phyloP scores from a whole-genome alignment of 2,113 vertebrate genomes.

The Dascyllus trimaculatus region DNA sequence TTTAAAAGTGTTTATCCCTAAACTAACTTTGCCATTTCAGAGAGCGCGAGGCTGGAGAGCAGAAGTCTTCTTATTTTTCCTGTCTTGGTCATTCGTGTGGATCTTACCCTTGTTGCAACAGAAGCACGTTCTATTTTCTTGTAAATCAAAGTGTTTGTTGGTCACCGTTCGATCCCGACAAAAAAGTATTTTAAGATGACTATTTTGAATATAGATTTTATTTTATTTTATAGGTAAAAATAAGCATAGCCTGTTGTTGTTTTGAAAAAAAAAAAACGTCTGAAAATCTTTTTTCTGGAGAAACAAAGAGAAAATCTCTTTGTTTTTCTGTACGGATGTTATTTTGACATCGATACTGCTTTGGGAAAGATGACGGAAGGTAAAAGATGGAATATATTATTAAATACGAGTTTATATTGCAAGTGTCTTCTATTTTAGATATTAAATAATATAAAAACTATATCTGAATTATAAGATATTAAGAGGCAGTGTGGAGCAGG shows the following conservation, averaged over 20 bases:
- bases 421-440: constrained; percentile 73
- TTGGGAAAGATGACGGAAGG: constrained; percentile 41
- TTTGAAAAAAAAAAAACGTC: no score
- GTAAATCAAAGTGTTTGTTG: constrained; percentile 59
- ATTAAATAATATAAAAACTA: constrained; percentile 45
- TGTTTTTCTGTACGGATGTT: constrained; percentile 53
- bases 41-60: constrained; percentile 26
- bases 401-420: constrained; percentile 48
- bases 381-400: constrained; percentile 55
- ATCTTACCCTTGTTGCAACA: constrained; percentile 29
- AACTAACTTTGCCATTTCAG: neutral
- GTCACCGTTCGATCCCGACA: constrained; percentile 66
- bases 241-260: constrained; percentile 46
- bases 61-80: constrained; percentile 1
- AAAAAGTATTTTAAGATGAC: constrained; percentile 79
- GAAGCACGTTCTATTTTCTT: constrained; percentile 74
- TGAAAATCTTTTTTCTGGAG: constrained; percentile 21
- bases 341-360: constrained; percentile 26
- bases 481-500: constrained; percentile 38
- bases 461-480: constrained; percentile 56
- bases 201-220: constrained; percentile 81
- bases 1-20: constrained; percentile 31
- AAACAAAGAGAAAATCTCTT: constrained; percentile 33
- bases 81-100: constrained; percentile 19
- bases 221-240: constrained; percentile 64